Percentiles rank a stretch among this genome's conserved stretches.
Conservation (phyloP, 1,140 invertebrate species). For the Matsumurasca onukii region DNA sequence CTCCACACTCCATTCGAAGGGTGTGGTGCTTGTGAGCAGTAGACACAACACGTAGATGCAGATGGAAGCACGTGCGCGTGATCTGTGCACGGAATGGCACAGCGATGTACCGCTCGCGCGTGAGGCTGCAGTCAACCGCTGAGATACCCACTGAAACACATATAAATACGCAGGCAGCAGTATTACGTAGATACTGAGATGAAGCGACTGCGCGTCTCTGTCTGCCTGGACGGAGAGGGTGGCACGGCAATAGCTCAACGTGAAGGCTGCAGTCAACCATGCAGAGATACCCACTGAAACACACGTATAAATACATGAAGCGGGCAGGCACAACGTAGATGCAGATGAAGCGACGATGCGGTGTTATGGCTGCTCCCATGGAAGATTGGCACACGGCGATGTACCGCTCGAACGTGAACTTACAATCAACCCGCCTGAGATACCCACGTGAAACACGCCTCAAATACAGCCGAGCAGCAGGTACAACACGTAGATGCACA, state of each 20-base stretch:
- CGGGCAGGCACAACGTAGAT: no score
- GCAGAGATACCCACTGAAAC: constrained; percentile 66
- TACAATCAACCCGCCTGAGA: constrained; percentile 76
- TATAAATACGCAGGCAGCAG: no score
- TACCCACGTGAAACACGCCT: constrained; percentile 55
- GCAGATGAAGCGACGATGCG: constrained; percentile 68
- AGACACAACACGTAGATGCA: constrained; percentile 64
- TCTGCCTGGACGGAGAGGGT: constrained; percentile 72
- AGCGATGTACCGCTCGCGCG: no score
- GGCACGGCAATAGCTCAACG: constrained; percentile 73
- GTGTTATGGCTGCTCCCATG: no score
- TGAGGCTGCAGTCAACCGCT: no score
- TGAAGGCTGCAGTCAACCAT: constrained; percentile 77
- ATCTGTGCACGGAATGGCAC: constrained; percentile 59
- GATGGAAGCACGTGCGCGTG: constrained; percentile 59
- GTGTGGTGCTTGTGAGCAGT: constrained; percentile 60
- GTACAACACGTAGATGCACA: constrained; percentile 59
- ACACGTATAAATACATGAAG: not conserved
- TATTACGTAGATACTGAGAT: no score
- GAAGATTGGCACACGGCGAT: constrained; percentile 75
- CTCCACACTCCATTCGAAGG: constrained; percentile 59
- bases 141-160: no score
- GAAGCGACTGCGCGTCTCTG: constrained; percentile 58
- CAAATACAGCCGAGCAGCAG: constrained; percentile 56
- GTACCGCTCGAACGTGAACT: constrained; percentile 76